These are phyloP conservation scores for Odocoileus virginianus DNA, from an alignment of 2,113 vertebrate species.

Conservation along the genomic window DNA sequence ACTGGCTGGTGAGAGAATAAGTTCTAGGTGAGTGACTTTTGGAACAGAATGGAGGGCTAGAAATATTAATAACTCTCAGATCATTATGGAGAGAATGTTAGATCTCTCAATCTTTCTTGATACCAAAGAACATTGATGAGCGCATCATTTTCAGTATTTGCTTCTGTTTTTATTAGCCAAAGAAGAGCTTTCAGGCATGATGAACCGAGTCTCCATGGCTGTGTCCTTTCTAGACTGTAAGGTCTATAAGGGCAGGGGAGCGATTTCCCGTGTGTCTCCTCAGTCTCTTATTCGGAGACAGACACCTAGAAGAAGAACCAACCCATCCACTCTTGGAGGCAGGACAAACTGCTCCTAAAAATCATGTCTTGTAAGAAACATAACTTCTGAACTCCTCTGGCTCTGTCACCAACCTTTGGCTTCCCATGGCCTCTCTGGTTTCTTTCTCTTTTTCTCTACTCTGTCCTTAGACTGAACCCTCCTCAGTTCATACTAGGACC, in stretches of 20 bases:
- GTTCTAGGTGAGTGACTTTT: not conserved
- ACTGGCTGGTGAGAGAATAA: not conserved
- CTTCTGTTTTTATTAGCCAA: not conserved
- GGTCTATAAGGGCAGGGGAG: rapidly evolving
- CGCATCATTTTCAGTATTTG: not conserved
- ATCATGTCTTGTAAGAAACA: not conserved
- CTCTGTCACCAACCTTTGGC: not conserved
- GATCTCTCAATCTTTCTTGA: not conserved
- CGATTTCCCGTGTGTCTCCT: not conserved
- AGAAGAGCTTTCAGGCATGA: not conserved
- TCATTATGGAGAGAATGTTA: no score
- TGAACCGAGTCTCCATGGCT: not conserved
- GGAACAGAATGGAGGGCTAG: not conserved
- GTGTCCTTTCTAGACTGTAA: not conserved
- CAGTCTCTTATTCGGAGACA: not conserved
- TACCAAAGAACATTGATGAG: not conserved
- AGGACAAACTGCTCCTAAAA: not conserved
- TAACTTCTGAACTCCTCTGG: not conserved
- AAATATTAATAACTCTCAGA: not conserved
- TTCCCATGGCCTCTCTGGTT: not conserved
- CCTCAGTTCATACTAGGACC: not conserved
- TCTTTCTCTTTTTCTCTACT: not conserved
- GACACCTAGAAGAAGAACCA: not conserved
- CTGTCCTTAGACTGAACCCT: not conserved
- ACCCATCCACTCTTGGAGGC: not conserved